These are phyloP conservation scores for Alouatta palliata DNA, from an alignment of 2,113 vertebrate species.

Conservation along the genomic window DNA sequence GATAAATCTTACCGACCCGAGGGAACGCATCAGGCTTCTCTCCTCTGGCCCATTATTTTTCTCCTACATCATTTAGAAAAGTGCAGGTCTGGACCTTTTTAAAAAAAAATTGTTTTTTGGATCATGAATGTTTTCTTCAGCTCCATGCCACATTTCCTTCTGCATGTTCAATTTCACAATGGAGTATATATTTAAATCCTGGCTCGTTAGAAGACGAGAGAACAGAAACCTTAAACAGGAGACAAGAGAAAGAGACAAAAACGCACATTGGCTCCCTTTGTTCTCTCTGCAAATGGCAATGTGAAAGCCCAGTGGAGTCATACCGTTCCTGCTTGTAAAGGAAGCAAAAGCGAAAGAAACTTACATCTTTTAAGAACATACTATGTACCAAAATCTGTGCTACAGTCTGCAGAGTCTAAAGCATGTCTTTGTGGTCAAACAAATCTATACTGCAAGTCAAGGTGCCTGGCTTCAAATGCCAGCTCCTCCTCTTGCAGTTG, in stretches of 20 bases:
- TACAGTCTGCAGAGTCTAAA: neutral
- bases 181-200: slow-evolving; percentile 55
- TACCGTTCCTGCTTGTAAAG: neutral
- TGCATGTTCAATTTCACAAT: slow-evolving; percentile 75
- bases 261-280: accelerated
- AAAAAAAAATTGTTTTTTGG: neutral
- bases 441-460: neutral
- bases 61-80: slow-evolving; percentile 85
- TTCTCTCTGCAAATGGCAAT: neutral
- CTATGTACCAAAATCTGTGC: accelerated
- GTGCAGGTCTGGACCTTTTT: slow-evolving; percentile 77
- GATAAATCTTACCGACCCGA: slow-evolving; percentile 87
- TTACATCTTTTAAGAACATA: neutral
- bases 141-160: slow-evolving; percentile 76
- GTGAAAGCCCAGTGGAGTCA: accelerated
- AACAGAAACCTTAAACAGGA: slow-evolving; percentile 61
- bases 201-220: neutral
- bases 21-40: slow-evolving; percentile 81
- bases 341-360: too few species aligned
- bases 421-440: accelerated
- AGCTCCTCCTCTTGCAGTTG: neutral
- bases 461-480: neutral
- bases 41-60: slow-evolving; percentile 84
- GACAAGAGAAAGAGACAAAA: slow-evolving; percentile 10
- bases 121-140: slow-evolving; percentile 76